Conservation (phyloP, 2,888 invertebrate species). For the Trilocha varians region DNA sequence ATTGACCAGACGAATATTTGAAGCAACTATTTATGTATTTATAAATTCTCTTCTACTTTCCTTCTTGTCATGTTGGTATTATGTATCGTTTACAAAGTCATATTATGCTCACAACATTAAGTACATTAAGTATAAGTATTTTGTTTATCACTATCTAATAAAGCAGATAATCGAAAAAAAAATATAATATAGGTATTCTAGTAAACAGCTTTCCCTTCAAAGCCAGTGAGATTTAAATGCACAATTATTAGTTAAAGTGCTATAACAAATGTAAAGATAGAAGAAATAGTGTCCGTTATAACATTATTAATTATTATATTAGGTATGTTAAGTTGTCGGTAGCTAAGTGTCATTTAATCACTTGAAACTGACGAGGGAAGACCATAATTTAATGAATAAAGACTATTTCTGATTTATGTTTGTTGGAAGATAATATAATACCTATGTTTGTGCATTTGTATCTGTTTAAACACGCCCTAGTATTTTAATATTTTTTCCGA, state of each 20-base stretch:
- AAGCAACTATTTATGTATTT: too few species aligned
- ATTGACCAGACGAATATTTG: conserved; percentile 33
- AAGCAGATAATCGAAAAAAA: conserved; percentile 58
- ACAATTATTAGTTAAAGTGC: conserved; percentile 61
- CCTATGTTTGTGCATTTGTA: conserved; percentile 30
- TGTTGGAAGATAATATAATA: conserved; percentile 30
- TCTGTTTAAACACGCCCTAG: conserved; percentile 12
- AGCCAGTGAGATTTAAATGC: conserved; percentile 59
- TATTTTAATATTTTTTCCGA: conserved; percentile 7
- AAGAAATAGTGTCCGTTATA: conserved; percentile 37
- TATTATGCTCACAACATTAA: conserved; percentile 14
- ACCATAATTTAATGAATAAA: conserved; percentile 24
- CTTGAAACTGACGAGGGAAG: conserved; percentile 42
- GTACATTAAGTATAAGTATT: conserved; percentile 15
- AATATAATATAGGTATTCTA: conserved; percentile 36
- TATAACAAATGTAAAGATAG: conserved; percentile 49
- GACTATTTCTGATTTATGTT: conserved; percentile 15
- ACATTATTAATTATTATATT: conserved; percentile 20
- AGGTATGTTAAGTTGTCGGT: neutral
- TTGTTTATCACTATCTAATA: conserved; percentile 32
- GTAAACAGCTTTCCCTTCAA: conserved; percentile 50
- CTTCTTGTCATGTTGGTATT: too few species aligned
- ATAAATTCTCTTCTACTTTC: too few species aligned
- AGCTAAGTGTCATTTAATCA: conserved; percentile 17
- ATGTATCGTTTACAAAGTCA: too few species aligned